These are phyloP conservation scores for Strigamia crassipes DNA, from an alignment of 2,888 invertebrate genomes.

Conservation along the genomic window DNA sequence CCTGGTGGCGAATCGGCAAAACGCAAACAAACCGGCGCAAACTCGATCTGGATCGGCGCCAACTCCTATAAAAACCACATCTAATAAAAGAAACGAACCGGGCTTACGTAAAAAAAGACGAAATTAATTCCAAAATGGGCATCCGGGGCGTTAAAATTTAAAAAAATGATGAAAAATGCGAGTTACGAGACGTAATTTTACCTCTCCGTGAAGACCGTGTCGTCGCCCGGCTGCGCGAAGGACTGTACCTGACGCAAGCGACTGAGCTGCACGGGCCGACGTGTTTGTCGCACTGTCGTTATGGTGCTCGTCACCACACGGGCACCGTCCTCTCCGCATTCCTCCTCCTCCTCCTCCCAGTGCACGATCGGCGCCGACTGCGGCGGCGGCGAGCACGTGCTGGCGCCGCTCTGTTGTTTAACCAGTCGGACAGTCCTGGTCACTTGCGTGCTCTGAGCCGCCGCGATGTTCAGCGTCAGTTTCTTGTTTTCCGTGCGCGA, in stretches of 20 bases:
- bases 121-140: no score
- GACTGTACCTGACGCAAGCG: not conserved
- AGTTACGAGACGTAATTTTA: not conserved
- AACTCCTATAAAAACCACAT: not conserved
- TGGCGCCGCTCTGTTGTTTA: constrained; percentile 52
- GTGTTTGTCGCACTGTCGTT: not conserved
- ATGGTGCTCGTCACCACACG: not conserved
- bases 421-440: constrained; percentile 63
- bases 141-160: no score
- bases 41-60: not conserved
- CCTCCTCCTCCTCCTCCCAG: constrained; percentile 25
- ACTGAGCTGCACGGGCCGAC: not conserved
- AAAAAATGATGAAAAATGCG: no score
- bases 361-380: constrained; percentile 28
- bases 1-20: not conserved
- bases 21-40: not conserved
- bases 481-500: constrained; percentile 6
- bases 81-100: not conserved
- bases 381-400: constrained; percentile 52
- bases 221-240: constrained; percentile 14
- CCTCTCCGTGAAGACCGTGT: not conserved
- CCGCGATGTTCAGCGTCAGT: constrained; percentile 13
- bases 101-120: not conserved
- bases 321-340: not conserved
- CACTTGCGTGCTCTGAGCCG: constrained; percentile 44